These are phyloP conservation scores for Helicoverpa armigera DNA, from an alignment of 1,140 invertebrate species.

Conservation along the genomic window DNA sequence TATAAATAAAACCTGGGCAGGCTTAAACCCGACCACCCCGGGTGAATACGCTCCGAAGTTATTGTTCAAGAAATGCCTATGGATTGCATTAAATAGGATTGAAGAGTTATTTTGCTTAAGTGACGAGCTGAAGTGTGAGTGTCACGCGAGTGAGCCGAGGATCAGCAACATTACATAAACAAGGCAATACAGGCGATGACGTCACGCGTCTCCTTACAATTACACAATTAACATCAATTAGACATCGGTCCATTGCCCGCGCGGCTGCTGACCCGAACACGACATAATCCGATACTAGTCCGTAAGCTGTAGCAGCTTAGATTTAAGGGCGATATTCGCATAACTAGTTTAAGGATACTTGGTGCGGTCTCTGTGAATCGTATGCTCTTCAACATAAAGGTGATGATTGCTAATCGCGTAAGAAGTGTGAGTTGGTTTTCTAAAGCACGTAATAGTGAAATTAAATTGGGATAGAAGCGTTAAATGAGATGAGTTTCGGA, in stretches of 20 bases:
- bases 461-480: conserved; percentile 70
- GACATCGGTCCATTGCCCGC: conserved; percentile 50
- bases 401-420: background rate
- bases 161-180: background rate
- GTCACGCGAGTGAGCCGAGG: background rate
- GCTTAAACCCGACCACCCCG: no score
- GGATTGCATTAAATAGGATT: background rate
- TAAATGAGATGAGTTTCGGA: conserved; percentile 67
- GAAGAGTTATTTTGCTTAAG: background rate
- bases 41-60: no score
- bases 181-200: conserved; percentile 2
- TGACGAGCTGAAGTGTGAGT: background rate
- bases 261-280: conserved; percentile 56
- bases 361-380: background rate
- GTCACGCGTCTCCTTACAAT: conserved; percentile 67
- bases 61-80: background rate
- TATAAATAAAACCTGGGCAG: no score
- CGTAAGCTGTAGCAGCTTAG: background rate
- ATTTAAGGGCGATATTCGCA: background rate
- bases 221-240: conserved; percentile 82
- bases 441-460: conserved; percentile 64
- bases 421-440: conserved; percentile 3
- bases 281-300: background rate
- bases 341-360: conserved; percentile 6
- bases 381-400: background rate